Percentiles rank a stretch among this genome's conserved stretches.
Evolutionary conservation across 2,888 invertebrate genomes (phyloP).

Genomic region (Xanthia togata): DNA sequence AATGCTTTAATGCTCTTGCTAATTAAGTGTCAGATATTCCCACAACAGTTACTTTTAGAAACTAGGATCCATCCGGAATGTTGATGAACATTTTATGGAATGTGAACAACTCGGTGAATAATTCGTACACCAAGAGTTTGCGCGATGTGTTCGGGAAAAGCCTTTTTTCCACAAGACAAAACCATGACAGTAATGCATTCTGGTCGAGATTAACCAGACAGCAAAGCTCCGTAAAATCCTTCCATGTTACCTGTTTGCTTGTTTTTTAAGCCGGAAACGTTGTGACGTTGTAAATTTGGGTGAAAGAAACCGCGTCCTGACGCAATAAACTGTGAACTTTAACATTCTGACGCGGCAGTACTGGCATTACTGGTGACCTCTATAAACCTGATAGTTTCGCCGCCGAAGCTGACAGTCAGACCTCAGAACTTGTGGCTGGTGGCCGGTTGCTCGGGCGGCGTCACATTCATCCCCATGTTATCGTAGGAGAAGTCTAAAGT

Average conservation of each 20-base stretch:
- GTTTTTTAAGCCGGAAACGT: conserved; percentile 33
- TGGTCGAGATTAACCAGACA: conserved; percentile 7
- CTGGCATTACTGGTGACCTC: conserved; percentile 54
- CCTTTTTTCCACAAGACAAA: conserved; percentile 10
- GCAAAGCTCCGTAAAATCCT: conserved; percentile 15
- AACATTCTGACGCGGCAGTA: conserved; percentile 39
- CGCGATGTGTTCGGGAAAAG: background rate
- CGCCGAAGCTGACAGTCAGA: conserved; percentile 71
- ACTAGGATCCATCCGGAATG: background rate
- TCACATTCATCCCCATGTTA: conserved; percentile 94
- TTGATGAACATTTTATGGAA: background rate
- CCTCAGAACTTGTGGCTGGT: conserved; percentile 84
- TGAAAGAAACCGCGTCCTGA: background rate
- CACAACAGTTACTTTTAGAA: conserved; percentile 11
- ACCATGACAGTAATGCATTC: conserved; percentile 10
- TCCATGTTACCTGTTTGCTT: conserved; percentile 28
- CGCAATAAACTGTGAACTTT: conserved; percentile 21
- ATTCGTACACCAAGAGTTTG: background rate
- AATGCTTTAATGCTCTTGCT: background rate
- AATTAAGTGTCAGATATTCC: conserved; percentile 46
- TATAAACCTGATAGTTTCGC: conserved; percentile 69
- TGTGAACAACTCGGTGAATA: conserved; percentile 2
- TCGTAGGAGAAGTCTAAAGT: conserved; percentile 95
- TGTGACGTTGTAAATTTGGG: conserved; percentile 18
- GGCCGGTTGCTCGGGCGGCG: conserved; percentile 88